These are phyloP conservation scores for Synanthedon formicaeformis DNA, from an alignment of 2,888 invertebrate genomes.

Conservation along the genomic window DNA sequence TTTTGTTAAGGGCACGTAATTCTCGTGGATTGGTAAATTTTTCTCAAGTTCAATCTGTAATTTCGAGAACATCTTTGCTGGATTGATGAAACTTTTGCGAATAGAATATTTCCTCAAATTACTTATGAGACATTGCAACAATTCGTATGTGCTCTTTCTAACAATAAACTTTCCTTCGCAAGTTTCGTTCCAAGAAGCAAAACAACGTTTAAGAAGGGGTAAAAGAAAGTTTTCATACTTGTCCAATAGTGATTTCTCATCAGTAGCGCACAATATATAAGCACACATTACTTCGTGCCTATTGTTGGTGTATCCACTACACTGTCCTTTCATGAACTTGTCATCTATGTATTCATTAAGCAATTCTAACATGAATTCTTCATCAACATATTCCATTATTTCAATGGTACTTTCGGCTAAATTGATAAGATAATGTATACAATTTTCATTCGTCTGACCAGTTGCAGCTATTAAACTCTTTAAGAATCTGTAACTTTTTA, in stretches of 20 bases:
- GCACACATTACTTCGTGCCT: slow-evolving; percentile 23
- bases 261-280: slow-evolving; percentile 25
- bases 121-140: slow-evolving; percentile 17
- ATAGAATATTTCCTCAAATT: slow-evolving; percentile 19
- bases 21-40: slow-evolving; percentile 23
- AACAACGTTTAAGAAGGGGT: slow-evolving; percentile 25
- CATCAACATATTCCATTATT: slow-evolving; percentile 26
- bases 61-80: slow-evolving; percentile 20
- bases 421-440: not conserved
- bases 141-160: slow-evolving; percentile 14
- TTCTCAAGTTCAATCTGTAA: slow-evolving; percentile 20
- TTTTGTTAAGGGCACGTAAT: slow-evolving; percentile 30
- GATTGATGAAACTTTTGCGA: slow-evolving; percentile 17
- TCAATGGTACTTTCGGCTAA: slow-evolving; percentile 13
- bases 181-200: slow-evolving; percentile 21
- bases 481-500: slow-evolving; percentile 34
- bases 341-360: slow-evolving; percentile 25
- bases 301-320: slow-evolving; percentile 4
- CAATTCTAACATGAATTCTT: slow-evolving; percentile 26
- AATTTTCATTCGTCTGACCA: not conserved
- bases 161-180: slow-evolving; percentile 11
- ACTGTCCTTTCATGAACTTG: slow-evolving; percentile 15
- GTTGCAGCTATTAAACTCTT: slow-evolving; percentile 16
- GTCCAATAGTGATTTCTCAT: slow-evolving; percentile 25
- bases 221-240: slow-evolving; percentile 26